Conservation (phyloP, 92 coral and sea anemone genomes). For the Paramuricea clavata region DNA sequence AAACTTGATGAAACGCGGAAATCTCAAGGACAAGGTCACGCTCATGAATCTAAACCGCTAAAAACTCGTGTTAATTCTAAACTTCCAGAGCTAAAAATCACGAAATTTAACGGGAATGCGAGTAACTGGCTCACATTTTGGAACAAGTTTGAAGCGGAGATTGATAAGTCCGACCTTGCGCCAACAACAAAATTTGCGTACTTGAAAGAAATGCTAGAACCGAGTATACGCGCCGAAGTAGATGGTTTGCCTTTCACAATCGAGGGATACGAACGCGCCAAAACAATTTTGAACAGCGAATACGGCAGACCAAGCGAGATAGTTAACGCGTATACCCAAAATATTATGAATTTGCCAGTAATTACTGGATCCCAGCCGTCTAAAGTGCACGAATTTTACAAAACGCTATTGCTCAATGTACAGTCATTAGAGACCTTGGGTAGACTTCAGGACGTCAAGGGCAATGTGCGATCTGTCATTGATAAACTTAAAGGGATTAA, state of each 20-base stretch:
- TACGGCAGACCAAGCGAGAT: constrained; percentile 16
- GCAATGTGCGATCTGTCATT: neutral
- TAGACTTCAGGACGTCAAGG: constrained; percentile 54
- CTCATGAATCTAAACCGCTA: neutral
- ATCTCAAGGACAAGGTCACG: no score
- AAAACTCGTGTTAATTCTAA: neutral
- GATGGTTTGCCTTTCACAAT: neutral
- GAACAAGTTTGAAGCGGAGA: no score
- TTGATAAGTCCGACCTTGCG: no score
- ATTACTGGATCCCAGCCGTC: constrained; percentile 2
- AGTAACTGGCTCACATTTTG: no score
- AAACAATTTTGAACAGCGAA: no score
- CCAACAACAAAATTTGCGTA: no score
- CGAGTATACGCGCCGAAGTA: neutral
- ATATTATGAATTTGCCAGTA: neutral
- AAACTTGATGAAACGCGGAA: neutral
- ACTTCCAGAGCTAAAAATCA: no score
- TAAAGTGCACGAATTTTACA: constrained; percentile 7
- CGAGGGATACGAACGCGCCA: no score
- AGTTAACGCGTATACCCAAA: constrained; percentile 14
- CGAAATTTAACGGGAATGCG: no score
- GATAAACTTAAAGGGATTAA: neutral
- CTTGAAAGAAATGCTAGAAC: no score
- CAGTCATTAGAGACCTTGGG: constrained; percentile 55
- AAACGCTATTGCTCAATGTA: neutral